A percentile compares a stretch with the other conserved stretches of the same genome.
These are phyloP conservation scores for Microcebus murinus DNA, from an alignment of 2,113 vertebrate genomes.

Conservation along the genomic window DNA sequence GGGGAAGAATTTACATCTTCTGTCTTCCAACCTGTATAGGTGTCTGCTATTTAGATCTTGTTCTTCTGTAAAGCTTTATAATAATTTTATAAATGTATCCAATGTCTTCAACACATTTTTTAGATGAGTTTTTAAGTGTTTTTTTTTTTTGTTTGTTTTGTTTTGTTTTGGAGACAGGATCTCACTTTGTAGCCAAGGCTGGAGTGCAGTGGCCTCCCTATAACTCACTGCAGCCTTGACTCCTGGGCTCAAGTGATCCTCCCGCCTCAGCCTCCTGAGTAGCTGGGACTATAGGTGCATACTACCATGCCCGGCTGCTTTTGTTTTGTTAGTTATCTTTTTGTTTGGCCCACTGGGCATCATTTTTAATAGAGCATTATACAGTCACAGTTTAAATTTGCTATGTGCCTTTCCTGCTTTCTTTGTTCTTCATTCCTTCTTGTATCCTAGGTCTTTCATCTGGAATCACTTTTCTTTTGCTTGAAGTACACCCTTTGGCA, in stretches of 20 bases:
- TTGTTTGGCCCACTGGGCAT: neutral
- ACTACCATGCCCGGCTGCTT: too few relatives aligned
- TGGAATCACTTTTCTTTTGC: neutral
- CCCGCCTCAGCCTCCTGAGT: too few relatives aligned
- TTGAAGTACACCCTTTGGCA: neutral
- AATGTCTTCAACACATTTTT: neutral
- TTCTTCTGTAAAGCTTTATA: neutral
- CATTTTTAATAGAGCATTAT: neutral
- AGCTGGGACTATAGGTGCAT: too few relatives aligned
- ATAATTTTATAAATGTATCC: neutral
- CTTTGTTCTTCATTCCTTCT: neutral
- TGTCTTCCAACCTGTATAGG: neutral
- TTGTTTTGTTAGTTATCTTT: neutral
- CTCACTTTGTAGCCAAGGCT: too few relatives aligned
- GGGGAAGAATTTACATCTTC: neutral
- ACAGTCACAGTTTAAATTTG: neutral
- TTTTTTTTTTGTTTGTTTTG: too few relatives aligned
- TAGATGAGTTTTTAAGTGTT: neutral
- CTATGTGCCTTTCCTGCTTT: rapidly evolving
- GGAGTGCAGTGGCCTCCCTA: too few relatives aligned
- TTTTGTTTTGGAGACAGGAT: too few relatives aligned
- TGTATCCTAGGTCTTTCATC: neutral
- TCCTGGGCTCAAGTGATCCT: too few relatives aligned
- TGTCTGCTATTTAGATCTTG: neutral
- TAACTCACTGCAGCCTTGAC: too few relatives aligned